Percentiles rank a stretch among this genome's conserved stretches.
These are phyloP conservation scores for Microhierax caerulescens DNA, from an alignment of 2,797 vertebrate species.

Conservation along the genomic window DNA sequence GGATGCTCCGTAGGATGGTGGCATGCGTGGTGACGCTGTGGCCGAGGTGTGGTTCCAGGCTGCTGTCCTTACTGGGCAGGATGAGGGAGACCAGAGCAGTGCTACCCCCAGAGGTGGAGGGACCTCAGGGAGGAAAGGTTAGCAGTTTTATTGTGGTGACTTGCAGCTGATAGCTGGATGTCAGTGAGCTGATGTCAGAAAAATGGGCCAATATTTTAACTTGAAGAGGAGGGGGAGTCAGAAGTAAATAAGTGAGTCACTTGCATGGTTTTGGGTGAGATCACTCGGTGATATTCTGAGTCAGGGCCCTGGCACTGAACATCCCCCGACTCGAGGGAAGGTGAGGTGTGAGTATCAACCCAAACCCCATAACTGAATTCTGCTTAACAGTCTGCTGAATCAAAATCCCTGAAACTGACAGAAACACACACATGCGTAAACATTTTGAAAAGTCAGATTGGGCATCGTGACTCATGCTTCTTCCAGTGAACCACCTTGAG, in stretches of 20 bases:
- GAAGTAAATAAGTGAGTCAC: constrained; percentile 35
- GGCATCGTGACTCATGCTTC: accelerated
- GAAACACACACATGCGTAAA: accelerated
- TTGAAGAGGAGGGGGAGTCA: background rate
- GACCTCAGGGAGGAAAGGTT: background rate
- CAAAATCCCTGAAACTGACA: background rate
- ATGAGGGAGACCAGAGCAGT: background rate
- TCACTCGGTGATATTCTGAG: background rate
- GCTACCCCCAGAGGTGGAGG: background rate
- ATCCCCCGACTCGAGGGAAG: background rate
- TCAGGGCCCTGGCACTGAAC: background rate
- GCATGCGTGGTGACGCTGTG: background rate
- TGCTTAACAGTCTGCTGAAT: background rate
- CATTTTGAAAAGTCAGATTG: background rate
- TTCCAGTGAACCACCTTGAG: background rate
- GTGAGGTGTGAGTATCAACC: background rate
- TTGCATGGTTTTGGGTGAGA: constrained; percentile 1
- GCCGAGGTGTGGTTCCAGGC: background rate
- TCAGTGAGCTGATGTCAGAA: constrained; percentile 33
- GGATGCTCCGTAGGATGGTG: accelerated
- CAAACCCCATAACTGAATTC: background rate
- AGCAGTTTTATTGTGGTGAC: background rate
- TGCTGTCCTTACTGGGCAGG: background rate
- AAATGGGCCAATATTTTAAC: constrained; percentile 1
- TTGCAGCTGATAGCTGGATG: constrained; percentile 15